phyloP scores from a whole-genome alignment of 2,888 invertebrate genomes.

The Hypercompe scribonia region DNA sequence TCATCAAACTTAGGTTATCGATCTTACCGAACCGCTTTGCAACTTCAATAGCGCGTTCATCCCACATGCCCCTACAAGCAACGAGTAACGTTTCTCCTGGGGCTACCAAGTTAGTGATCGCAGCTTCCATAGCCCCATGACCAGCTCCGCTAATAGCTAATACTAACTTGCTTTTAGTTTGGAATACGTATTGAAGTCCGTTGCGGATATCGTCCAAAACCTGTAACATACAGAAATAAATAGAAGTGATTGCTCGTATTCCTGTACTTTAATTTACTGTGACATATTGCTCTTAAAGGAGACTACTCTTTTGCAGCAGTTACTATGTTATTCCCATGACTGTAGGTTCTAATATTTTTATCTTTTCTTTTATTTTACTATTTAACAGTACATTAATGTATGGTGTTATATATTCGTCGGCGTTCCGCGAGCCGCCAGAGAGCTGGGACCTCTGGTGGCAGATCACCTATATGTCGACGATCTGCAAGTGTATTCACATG shows the following conservation, averaged over 20 bases:
- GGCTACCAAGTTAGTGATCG: constrained; percentile 92
- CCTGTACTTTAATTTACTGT: neutral
- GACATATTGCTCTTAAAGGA: neutral
- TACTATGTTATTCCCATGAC: neutral
- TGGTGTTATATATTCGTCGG: too few species aligned
- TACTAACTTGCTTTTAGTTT: constrained; percentile 93
- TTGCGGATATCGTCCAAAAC: constrained; percentile 93
- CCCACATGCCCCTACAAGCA: constrained; percentile 94
- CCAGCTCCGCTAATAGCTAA: constrained; percentile 93
- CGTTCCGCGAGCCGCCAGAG: too few species aligned
- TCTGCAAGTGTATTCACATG: too few species aligned
- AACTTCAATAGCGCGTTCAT: constrained; percentile 91
- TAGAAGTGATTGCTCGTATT: neutral
- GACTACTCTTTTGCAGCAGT: neutral
- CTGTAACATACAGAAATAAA: constrained; percentile 72
- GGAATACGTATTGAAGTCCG: constrained; percentile 94
- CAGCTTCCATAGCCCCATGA: constrained; percentile 93
- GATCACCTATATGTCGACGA: too few species aligned
- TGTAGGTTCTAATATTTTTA: neutral
- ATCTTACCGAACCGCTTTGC: constrained; percentile 89
- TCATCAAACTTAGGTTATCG: too few species aligned
- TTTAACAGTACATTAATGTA: too few species aligned
- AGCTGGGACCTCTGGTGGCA: too few species aligned
- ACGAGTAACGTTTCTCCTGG: constrained; percentile 91
- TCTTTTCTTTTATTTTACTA: constrained; percentile 71